Conservation (phyloP, 2,797 vertebrate genomes). For the Triplophysa bombifrons region DNA sequence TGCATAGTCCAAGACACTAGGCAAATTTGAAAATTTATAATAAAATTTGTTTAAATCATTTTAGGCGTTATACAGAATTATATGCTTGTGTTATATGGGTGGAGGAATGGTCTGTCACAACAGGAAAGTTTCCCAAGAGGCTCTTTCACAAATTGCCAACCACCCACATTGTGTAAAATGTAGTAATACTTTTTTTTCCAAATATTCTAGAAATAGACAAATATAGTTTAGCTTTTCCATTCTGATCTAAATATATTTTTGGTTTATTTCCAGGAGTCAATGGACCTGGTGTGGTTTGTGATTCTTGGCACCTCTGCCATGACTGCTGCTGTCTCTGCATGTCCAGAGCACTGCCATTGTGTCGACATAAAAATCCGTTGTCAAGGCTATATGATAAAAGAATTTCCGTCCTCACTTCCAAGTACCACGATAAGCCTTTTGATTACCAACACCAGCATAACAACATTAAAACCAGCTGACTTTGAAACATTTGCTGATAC, state of each 20-base stretch:
- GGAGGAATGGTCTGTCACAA: constrained; percentile 10
- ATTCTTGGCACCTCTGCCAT: constrained; percentile 66
- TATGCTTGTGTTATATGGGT: constrained; percentile 1
- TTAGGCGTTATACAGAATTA: neutral
- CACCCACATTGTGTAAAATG: neutral
- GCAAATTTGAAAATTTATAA: no score
- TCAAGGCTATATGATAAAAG: constrained; percentile 55
- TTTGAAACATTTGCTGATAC: constrained; percentile 60
- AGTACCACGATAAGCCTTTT: constrained; percentile 49
- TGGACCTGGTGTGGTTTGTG: constrained; percentile 63
- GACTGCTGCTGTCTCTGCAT: constrained; percentile 57
- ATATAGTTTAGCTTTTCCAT: neutral
- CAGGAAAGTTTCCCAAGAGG: constrained; percentile 8
- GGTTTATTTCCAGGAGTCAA: constrained; percentile 63
- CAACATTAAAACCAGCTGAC: constrained; percentile 67
- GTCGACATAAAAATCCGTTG: constrained; percentile 39
- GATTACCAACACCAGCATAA: constrained; percentile 62
- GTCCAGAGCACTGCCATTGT: constrained; percentile 71
- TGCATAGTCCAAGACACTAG: no score
- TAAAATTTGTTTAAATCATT: neutral
- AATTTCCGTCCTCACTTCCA: constrained; percentile 67
- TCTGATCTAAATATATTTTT: constrained; percentile 19
- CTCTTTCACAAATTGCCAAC: neutral
- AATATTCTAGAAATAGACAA: neutral
- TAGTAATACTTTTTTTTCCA: neutral